Evolutionary conservation across 1,140 invertebrate genomes (phyloP).

Genomic region (Drosophila simulans): DNA sequence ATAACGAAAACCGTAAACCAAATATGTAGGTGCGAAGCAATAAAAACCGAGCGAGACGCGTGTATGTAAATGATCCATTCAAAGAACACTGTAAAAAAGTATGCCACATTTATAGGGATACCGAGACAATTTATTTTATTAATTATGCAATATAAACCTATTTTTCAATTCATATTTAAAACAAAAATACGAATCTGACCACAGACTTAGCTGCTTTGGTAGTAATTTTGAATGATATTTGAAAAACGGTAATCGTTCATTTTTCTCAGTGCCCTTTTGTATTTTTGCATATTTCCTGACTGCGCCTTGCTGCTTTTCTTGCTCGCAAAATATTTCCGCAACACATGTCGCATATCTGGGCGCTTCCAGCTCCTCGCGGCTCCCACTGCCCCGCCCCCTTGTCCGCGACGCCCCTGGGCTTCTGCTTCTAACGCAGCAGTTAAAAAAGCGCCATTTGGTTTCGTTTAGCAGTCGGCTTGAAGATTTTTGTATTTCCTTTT

Average conservation of each 20-base stretch:
- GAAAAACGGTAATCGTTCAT: not conserved
- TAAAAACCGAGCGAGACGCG: constrained; percentile 44
- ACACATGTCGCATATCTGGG: constrained; percentile 73
- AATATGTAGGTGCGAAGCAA: constrained; percentile 48
- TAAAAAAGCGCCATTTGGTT: constrained; percentile 76
- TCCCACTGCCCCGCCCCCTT: constrained; percentile 15
- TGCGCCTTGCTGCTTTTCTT: constrained; percentile 22
- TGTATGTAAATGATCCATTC: constrained; percentile 30
- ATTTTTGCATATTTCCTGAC: constrained; percentile 45
- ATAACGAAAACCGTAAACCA: constrained; percentile 5
- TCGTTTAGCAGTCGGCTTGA: constrained; percentile 64
- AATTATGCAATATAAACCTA: no score
- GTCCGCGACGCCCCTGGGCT: not conserved
- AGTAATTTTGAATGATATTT: no score
- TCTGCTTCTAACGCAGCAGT: constrained; percentile 26
- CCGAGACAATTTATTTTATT: no score
- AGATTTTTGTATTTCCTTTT: constrained; percentile 5
- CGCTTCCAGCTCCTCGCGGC: constrained; percentile 12
- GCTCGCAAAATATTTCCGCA: constrained; percentile 79
- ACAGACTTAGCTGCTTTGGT: no score
- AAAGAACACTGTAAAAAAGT: not conserved
- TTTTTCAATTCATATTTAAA: no score
- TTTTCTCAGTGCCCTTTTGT: constrained; percentile 14
- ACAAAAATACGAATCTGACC: no score
- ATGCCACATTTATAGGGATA: not conserved